Percentiles rank a stretch among this genome's conserved stretches.
These are phyloP conservation scores for Pseudobourletiella spinata DNA, from an alignment of 1,140 invertebrate genomes.

Conservation along the genomic window DNA sequence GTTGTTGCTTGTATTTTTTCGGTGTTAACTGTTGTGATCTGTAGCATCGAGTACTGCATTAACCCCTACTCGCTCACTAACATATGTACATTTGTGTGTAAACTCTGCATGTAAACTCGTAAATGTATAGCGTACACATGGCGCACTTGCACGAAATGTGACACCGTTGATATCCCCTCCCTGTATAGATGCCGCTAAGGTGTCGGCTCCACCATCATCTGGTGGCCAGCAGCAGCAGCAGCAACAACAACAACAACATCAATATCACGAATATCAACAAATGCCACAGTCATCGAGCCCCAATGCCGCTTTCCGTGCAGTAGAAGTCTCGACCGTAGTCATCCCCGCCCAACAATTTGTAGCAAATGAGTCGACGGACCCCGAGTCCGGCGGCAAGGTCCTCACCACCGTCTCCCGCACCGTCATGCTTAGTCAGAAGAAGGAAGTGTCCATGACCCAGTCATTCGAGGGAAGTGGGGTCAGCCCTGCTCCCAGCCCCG, in stretches of 20 bases:
- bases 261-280: not conserved
- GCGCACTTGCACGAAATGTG: too few relatives aligned
- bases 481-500: not conserved
- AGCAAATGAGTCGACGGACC: not conserved
- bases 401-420: slow-evolving; percentile 22
- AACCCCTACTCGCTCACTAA: too few relatives aligned
- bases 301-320: slow-evolving; percentile 8
- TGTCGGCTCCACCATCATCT: too few relatives aligned
- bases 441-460: slow-evolving; percentile 28
- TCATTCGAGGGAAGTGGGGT: slow-evolving; percentile 4
- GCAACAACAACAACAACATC: not conserved
- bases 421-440: slow-evolving; percentile 26
- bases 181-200: too few relatives aligned
- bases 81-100: too few relatives aligned
- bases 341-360: slow-evolving; percentile 6
- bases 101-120: too few relatives aligned
- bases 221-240: not conserved
- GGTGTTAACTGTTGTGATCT: too few relatives aligned
- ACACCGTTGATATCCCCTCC: too few relatives aligned
- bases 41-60: too few relatives aligned
- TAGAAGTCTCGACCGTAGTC: slow-evolving; percentile 15
- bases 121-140: too few relatives aligned
- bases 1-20: too few relatives aligned
- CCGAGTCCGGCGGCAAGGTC: slow-evolving; percentile 11
- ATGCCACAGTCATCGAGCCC: too few relatives aligned